Evolutionary conservation across 37 sponge, comb jelly and placozoan species (phyloP), one percentile per base, ranked within the genome.

Genomic region (Aplysina aerophoba): DNA sequence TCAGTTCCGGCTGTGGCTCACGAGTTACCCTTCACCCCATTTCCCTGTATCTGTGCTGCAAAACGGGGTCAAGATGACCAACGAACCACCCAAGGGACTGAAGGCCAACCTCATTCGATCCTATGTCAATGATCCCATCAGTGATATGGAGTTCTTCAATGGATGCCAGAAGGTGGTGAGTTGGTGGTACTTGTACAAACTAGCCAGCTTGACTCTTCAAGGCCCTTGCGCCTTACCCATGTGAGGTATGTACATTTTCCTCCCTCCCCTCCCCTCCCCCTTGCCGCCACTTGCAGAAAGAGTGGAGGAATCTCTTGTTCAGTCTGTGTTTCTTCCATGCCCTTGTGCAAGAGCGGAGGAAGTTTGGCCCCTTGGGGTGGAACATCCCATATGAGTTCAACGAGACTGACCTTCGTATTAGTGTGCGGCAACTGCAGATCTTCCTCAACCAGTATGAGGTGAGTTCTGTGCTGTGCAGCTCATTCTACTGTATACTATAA

Each of bases 11-110:
- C 87, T 99, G 63, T 99, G 99, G 99, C 88, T 99, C 65, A 99
- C 99, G 22, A 93, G 94, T 30, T 99, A 99, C 66, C 99, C 99
- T 6, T 95, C 96, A 15, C 92, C 89, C n/a, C 90, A 93, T 80
- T 99, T 99, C 89, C 99, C 99, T 20, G 95, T 99, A 40, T 91
- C 99, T 83, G 97, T 99, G 39, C 89, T 99, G 0, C 99, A 99
- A 81, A 96, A 99, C 88, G 99, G 99, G 19, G 99, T 99, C 37
- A 99, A 99, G 78, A 99, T 99, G 99, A 99, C 99, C 72, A 99
- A 99, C 84, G 99, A 99, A 68, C 99, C 99, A n/a, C 99, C 99
- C 17, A 99, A 99, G 73, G 99, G 99, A 21, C 79, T 99, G 81
- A 96, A 91, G 71, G 93, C 95, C 64, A 99, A 99, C 61, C 87